Percentiles rank a stretch among this genome's conserved stretches.
These are phyloP conservation scores for Neelides sp. DNA, from an alignment of 1,140 invertebrate genomes.

Conservation along the genomic window DNA sequence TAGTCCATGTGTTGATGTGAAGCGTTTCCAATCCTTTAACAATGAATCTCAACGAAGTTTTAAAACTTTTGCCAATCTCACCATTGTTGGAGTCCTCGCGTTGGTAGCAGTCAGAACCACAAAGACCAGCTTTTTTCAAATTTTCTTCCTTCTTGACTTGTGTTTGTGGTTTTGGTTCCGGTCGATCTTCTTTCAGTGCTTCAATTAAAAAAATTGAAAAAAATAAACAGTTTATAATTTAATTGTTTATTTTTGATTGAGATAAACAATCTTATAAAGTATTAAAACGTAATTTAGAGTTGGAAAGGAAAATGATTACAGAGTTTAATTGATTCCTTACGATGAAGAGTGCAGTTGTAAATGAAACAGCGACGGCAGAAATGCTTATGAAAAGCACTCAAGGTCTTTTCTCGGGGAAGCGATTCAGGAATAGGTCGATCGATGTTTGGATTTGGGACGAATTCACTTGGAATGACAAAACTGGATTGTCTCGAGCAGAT, in stretches of 20 bases:
- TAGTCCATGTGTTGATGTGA: background rate
- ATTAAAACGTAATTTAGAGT: background rate
- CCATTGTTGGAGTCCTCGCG: background rate
- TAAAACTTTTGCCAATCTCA: background rate
- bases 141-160: too few species aligned
- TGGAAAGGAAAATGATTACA: background rate
- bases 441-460: conserved; percentile 6
- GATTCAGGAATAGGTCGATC: conserved; percentile 3
- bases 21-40: background rate
- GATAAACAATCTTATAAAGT: background rate
- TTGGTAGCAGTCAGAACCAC: background rate
- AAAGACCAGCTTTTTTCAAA: too few species aligned
- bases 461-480: too few species aligned
- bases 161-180: background rate
- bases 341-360: conserved; percentile 17
- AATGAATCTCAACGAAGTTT: background rate
- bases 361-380: conserved; percentile 17
- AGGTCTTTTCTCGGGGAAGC: conserved; percentile 1
- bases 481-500: too few species aligned
- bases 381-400: conserved; percentile 12
- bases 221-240: too few species aligned
- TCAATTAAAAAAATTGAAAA: background rate
- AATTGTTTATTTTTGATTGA: too few species aligned
- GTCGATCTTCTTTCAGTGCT: conserved; percentile 1
- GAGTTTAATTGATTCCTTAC: background rate